Base-by-base conservation (phyloP, 2,888 invertebrate species). In the Anodontia alba region DNA sequence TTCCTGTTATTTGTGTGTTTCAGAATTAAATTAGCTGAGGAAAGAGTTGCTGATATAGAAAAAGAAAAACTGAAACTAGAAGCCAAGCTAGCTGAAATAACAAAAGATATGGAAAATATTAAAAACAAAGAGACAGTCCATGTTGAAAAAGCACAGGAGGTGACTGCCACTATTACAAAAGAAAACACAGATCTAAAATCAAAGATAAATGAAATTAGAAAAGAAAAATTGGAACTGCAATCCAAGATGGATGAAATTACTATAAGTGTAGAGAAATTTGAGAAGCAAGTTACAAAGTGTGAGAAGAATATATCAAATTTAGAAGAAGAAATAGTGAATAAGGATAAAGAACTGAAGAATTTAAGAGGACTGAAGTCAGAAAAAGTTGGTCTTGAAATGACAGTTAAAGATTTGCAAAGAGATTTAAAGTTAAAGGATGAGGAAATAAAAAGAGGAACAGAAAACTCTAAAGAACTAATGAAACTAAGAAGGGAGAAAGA, bases 401-500 rank as follows among this genome's bases (percentile, higher is more conserved):
- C 87, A 70, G 36, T 90, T 7, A 83, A 82, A 67, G 66, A 71
- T 42, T 73, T 89, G 46, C 86, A 86, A 51, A 69, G 51, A 29
- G 82, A 86, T 1, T 23, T 81, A 15, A 80, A 89, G 68, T 76
- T 80, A 17, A 86, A 88, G 54, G 83, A 86, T 8, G 76, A 83
- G 49, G 81, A 84, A 23, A 81, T 89, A 70, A 78, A 73, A 73
- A 87, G 77, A 76, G 79, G 67, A 66, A 76, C 73, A 71, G 83
- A 86, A 57, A 82, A 81, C 17, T 85, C 87, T 72, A 80, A 77
- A 38, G 75, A 80, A 38, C 43, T 83, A 20, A 69, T 70, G 26
- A 81, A 78, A 73, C 46, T 94, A 57, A 87, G 93, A 49, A 92
- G 94, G 43, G 94, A 94, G 20, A 95, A 95, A 88, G 67, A 95